Evolutionary conservation across 2,113 vertebrate genomes (phyloP), one percentile per base, ranked within the genome.

Genomic region (Donacobius atricapilla): DNA sequence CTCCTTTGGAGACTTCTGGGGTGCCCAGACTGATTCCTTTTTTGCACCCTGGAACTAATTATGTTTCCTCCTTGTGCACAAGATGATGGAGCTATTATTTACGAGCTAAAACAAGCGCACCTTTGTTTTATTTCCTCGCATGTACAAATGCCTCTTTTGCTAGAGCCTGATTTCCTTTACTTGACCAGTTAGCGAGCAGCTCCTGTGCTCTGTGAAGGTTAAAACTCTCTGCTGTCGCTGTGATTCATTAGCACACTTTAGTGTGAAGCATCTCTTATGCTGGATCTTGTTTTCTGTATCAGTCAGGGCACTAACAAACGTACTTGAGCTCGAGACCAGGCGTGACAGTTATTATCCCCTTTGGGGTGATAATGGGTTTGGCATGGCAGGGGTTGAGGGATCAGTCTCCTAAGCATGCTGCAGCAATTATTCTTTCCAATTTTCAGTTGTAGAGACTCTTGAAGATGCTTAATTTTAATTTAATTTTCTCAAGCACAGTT

Each of bases 301-400:
- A 92, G 95, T 80, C 85, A 86, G 79, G 25, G 82, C 79, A 42
- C 85, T 96, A 97, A 95, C 95, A 92, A 95, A 96, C 12, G 7
- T 80, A 92, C 94, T 93, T 0, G 11, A 90, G 85, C 95, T 86
- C 27, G 50, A 95, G 96, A 85, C 79, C 57, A 76, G 90, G 90
- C 95, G 7, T 97, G 96, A 97, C 96, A 97, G 94, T 97, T 97
- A 94, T 97, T 97, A 97, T 96, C 94, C 95, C 95, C 96, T 95
- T 96, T 83, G 95, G 96, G 63, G 90, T 93, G 96, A 93, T 96
- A 96, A 96, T 95, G 85, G 85, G 17, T 94, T 93, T 95, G 95
- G 94, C 90, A 61, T 94, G 95, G 96, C 94, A 93, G 83, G 95
- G 90, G 90, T 94, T 93, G 90, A 97, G 92, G 88, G 95, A 90